A percentile compares a stretch with the other conserved stretches of the same genome.
Conservation (phyloP, 2,888 invertebrate genomes). For the Ectemnius continuus region DNA sequence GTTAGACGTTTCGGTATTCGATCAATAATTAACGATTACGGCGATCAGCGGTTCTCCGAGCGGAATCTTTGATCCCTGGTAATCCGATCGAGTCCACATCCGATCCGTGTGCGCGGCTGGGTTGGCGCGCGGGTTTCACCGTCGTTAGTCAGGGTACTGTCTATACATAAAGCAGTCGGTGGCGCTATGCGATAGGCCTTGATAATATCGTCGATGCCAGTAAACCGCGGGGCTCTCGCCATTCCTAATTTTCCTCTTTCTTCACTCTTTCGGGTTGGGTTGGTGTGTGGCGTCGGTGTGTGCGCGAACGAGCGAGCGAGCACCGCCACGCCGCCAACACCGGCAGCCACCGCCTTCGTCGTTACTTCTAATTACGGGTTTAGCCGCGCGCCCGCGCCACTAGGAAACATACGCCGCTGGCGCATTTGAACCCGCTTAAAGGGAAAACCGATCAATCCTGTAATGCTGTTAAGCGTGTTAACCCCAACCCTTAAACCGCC, state of each 20-base stretch:
- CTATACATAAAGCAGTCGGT: constrained; percentile 29
- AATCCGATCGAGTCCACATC: constrained; percentile 44
- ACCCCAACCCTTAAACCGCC: constrained; percentile 4
- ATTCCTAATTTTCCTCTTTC: constrained; percentile 59
- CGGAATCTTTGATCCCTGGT: constrained; percentile 54
- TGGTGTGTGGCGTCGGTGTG: constrained; percentile 19
- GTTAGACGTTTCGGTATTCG: constrained; percentile 36
- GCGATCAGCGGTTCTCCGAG: constrained; percentile 36
- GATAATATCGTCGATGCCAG: constrained; percentile 55
- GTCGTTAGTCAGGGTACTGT: constrained; percentile 28
- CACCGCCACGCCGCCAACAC: background rate
- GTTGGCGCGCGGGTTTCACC: constrained; percentile 38
- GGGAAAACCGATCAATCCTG: constrained; percentile 9
- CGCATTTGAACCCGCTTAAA: constrained; percentile 2
- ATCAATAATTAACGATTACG: constrained; percentile 55
- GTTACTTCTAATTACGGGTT: constrained; percentile 39
- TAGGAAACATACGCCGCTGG: constrained; percentile 2
- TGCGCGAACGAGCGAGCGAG: constrained; percentile 27
- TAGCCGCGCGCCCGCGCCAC: no score
- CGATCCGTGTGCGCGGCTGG: constrained; percentile 21
- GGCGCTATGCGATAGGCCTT: constrained; percentile 35
- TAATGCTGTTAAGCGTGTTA: constrained; percentile 2
- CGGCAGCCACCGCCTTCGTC: constrained; percentile 24
- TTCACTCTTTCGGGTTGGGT: constrained; percentile 37
- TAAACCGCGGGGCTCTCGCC: constrained; percentile 43